Evolutionary conservation across 2,888 invertebrate species (phyloP).

Genomic region (Drosophila recens): DNA sequence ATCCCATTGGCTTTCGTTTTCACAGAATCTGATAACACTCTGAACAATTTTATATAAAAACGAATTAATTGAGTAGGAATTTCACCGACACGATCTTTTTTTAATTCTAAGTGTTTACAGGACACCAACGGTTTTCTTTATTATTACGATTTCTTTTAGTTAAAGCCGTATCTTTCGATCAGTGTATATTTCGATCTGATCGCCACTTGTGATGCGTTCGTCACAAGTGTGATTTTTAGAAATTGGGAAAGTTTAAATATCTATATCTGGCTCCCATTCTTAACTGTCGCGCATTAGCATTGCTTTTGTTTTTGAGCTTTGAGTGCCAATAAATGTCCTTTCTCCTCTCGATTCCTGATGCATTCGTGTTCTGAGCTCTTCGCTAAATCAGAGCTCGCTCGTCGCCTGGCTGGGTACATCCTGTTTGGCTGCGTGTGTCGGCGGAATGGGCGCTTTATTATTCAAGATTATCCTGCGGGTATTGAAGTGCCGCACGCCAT

Average conservation of each 20-base stretch:
- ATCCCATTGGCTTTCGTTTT: no score
- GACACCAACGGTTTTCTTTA: no score
- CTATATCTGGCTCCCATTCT: not conserved
- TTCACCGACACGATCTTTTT: no score
- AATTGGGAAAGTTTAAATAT: not conserved
- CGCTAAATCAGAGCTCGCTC: constrained; percentile 25
- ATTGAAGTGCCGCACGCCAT: constrained; percentile 64
- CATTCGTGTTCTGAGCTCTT: constrained; percentile 23
- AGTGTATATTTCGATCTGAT: no score
- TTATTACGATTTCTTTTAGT: no score
- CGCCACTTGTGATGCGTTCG: no score
- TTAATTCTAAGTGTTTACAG: no score
- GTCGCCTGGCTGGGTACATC: constrained; percentile 51
- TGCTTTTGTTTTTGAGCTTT: constrained; percentile 9
- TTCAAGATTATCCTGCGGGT: constrained; percentile 81
- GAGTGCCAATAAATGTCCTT: not conserved
- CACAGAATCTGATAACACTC: no score
- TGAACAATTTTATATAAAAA: no score
- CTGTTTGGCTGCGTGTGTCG: constrained; percentile 28
- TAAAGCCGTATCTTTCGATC: no score
- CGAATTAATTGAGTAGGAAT: no score
- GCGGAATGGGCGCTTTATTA: constrained; percentile 65
- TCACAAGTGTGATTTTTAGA: not conserved
- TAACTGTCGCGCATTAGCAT: not conserved
- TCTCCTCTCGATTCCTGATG: constrained; percentile 9